Conservation (phyloP, 2,113 vertebrate genomes). For the Andinoacara biseriatus region DNA sequence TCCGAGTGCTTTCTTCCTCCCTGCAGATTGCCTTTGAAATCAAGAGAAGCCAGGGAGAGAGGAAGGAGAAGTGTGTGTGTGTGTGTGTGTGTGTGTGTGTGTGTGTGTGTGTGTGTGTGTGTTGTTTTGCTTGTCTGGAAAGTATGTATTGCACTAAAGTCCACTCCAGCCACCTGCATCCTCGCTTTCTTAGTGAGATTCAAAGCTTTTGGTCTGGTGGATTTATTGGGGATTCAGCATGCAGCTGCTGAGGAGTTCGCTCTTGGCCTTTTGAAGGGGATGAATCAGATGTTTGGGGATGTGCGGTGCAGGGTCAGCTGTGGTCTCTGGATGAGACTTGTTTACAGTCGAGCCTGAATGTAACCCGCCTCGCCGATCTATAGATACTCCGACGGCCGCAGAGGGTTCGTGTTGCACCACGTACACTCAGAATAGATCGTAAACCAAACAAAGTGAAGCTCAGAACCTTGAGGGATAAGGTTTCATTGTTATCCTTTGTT, state of each 20-base stretch:
- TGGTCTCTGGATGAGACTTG: slow-evolving; percentile 67
- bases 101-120: background rate
- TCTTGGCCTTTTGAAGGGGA: slow-evolving; percentile 55
- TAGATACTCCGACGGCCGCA: slow-evolving; percentile 71
- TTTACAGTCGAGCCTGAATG: slow-evolving; percentile 73
- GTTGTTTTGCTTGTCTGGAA: slow-evolving; percentile 72
- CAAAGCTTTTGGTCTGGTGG: slow-evolving; percentile 57
- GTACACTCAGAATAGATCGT: slow-evolving; percentile 72
- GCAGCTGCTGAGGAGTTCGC: slow-evolving; percentile 69
- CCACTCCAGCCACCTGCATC: slow-evolving; percentile 72
- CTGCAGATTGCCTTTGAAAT: slow-evolving; percentile 60
- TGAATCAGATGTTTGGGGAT: slow-evolving; percentile 66
- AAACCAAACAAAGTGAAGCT: slow-evolving; percentile 73
- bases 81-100: slow-evolving; percentile 27
- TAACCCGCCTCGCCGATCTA: slow-evolving; percentile 61
- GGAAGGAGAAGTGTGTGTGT: background rate
- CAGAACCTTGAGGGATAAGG: slow-evolving; percentile 56
- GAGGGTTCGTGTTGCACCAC: slow-evolving; percentile 70
- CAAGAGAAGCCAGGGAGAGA: slow-evolving; percentile 43
- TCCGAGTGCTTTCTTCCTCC: slow-evolving; percentile 57
- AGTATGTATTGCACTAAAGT: slow-evolving; percentile 72
- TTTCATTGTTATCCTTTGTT: slow-evolving; percentile 73
- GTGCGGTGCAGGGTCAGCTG: slow-evolving; percentile 48
- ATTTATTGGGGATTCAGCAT: slow-evolving; percentile 64
- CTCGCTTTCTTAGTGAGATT: slow-evolving; percentile 59